Percentiles rank a stretch among this genome's conserved stretches.
These are phyloP conservation scores for Lithosia quadra DNA, from an alignment of 2,888 invertebrate species.

Conservation along the genomic window DNA sequence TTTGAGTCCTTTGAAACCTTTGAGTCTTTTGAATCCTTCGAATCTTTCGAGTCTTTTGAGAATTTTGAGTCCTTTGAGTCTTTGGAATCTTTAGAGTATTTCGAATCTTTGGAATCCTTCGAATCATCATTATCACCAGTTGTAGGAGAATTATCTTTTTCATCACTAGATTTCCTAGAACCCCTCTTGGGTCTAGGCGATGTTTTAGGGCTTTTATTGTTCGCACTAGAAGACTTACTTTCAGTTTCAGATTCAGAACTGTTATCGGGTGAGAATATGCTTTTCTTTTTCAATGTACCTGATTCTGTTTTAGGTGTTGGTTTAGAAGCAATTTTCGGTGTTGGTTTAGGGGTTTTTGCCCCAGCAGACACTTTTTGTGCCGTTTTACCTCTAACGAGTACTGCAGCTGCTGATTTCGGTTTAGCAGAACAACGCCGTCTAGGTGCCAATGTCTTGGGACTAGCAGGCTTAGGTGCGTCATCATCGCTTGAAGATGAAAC, in stretches of 20 bases:
- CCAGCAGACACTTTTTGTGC: slow-evolving; percentile 67
- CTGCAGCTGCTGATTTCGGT: slow-evolving; percentile 88
- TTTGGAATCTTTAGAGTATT: slow-evolving; percentile 20
- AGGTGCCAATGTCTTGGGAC: slow-evolving; percentile 71
- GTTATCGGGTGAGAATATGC: slow-evolving; percentile 94
- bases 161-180: slow-evolving; percentile 76
- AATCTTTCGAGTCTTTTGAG: slow-evolving; percentile 21
- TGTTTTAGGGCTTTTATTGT: slow-evolving; percentile 63
- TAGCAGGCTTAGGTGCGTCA: slow-evolving; percentile 79
- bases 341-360: slow-evolving; percentile 77
- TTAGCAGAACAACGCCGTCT: slow-evolving; percentile 86
- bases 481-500: slow-evolving; percentile 88
- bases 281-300: slow-evolving; percentile 88
- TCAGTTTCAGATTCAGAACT: slow-evolving; percentile 81
- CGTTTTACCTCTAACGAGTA: slow-evolving; percentile 86
- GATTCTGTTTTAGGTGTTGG: slow-evolving; percentile 63
- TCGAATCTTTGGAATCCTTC: slow-evolving; percentile 33
- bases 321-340: slow-evolving; percentile 76
- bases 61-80: slow-evolving; percentile 15
- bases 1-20: slow-evolving; percentile 20
- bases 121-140: slow-evolving; percentile 73
- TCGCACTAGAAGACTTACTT: slow-evolving; percentile 63
- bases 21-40: slow-evolving; percentile 19
- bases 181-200: slow-evolving; percentile 70
- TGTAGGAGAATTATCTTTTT: slow-evolving; percentile 65